Evolutionary conservation across 1,140 invertebrate genomes (phyloP).

Genomic region (Drosophila nikananu): DNA sequence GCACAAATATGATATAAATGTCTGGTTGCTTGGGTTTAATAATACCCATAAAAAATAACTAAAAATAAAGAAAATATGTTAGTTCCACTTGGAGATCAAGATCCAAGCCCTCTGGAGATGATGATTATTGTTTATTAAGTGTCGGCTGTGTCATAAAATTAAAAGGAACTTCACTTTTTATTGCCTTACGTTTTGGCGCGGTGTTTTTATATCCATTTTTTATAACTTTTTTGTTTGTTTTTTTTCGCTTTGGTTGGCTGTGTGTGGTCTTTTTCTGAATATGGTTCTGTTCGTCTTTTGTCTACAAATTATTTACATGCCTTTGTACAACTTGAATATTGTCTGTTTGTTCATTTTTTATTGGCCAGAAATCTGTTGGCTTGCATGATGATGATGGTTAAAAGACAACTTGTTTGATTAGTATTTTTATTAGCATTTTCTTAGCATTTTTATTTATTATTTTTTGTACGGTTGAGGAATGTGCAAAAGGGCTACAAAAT

Average conservation of each 20-base stretch:
- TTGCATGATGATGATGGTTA: conserved; percentile 13
- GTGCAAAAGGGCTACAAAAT: background rate
- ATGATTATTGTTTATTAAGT: conserved; percentile 82
- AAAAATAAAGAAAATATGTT: conserved; percentile 10
- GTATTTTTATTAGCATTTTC: conserved; percentile 11
- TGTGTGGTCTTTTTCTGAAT: conserved; percentile 43
- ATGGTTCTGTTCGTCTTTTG: conserved; percentile 15
- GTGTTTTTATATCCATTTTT: conserved; percentile 30
- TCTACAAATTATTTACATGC: conserved; percentile 41
- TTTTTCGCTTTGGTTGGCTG: conserved; percentile 23
- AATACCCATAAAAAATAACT: conserved; percentile 4
- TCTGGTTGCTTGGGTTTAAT: conserved; percentile 4
- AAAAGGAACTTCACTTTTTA: conserved; percentile 75
- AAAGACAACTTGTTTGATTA: conserved; percentile 12
- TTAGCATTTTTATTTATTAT: conserved; percentile 19
- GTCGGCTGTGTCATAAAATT: conserved; percentile 72
- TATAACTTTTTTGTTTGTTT: conserved; percentile 13
- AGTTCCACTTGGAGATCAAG: conserved; percentile 31
- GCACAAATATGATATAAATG: conserved; percentile 15
- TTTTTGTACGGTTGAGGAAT: background rate
- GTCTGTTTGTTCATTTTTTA: conserved; percentile 12
- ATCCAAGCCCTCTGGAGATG: conserved; percentile 29
- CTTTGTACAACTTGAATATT: conserved; percentile 9
- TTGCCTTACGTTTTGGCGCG: conserved; percentile 65
- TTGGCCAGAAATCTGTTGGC: conserved; percentile 17